Conservation (phyloP, 2,888 invertebrate species). For the Pachymerium ferrugineum region DNA sequence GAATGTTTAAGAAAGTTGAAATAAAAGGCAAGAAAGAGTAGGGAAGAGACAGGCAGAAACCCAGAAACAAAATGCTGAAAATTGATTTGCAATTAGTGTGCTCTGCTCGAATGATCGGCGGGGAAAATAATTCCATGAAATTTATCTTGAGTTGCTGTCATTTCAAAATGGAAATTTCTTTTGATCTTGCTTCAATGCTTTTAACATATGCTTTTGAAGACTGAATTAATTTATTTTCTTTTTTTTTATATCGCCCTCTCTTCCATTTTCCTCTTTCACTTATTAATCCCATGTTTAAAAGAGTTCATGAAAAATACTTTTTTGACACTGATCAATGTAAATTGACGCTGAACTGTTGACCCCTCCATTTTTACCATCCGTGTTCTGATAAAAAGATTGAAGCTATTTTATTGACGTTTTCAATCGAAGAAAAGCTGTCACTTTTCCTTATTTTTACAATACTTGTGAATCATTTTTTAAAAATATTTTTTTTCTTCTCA, state of each 20-base stretch:
- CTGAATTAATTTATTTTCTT: constrained; percentile 2
- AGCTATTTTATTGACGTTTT: too few species aligned
- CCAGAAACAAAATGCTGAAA: constrained; percentile 1
- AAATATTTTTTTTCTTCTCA: too few species aligned
- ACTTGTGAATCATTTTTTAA: too few species aligned
- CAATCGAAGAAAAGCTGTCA: too few species aligned
- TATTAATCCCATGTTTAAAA: background rate
- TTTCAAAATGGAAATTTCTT: constrained; percentile 21
- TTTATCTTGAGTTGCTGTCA: constrained; percentile 18
- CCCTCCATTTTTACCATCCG: background rate
- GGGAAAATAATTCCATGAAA: constrained; percentile 14
- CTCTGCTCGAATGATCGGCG: constrained; percentile 18
- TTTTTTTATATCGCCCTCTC: too few species aligned
- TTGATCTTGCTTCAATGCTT: constrained; percentile 10
- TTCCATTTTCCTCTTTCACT: background rate
- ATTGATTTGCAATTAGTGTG: constrained; percentile 7
- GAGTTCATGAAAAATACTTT: background rate
- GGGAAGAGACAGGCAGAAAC: background rate
- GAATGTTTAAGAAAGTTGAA: background rate
- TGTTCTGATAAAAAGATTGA: too few species aligned
- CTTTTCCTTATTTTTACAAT: too few species aligned
- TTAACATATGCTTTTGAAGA: constrained; percentile 21
- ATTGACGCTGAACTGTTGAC: background rate
- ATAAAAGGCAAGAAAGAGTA: background rate
- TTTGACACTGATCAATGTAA: constrained; percentile 3